Evolutionary conservation across 2,113 vertebrate genomes (phyloP), one percentile per base, ranked within the genome.

Genomic region (Empidonax traillii): DNA sequence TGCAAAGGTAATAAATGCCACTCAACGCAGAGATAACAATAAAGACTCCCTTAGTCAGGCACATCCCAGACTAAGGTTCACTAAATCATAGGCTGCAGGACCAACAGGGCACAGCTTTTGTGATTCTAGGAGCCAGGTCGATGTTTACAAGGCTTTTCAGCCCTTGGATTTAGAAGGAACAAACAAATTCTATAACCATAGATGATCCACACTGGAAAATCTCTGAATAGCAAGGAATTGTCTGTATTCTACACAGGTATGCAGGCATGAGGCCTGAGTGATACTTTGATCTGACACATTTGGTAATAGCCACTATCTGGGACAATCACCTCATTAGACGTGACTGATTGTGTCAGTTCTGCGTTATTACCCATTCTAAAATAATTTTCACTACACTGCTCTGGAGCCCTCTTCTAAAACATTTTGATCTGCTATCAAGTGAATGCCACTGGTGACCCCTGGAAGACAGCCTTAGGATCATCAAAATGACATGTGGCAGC

Each of bases 191-290:
- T 72, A 27, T n/a, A 47, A 52, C 13, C 24, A 92, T 80, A 83
- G 75, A 69, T 30, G 7, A 85, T 59, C 30, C 61, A 84, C 68
- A 63, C 72, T 87, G 76, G 91, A 92, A 92, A 94, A 95, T 84
- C 68, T 72, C 49, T 71, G 31, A 88, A 77, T 31, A 78, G 33
- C 21, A 63, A 75, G 56, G 47, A 93, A 86, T 47, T 61, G 33
- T 11, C 25, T 81, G 37, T 39, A 52, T 63, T 74, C 61, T 65
- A 44, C 11, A 55, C 14, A 51, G 71, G 23, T 71, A n/a, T 25
- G 52, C 3, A 22, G 44, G 53, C 47, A 72, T 3, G 8, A 85
- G 46, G 43, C 47, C 55, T 62, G 12, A n/a, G 14, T 81, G 43
- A 82, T 46, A 41, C 35, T 49, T 89, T 75, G 41, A 75, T 37